Evolutionary conservation across 2,797 vertebrate genomes (phyloP).

Genomic region (Anas bernieri): DNA sequence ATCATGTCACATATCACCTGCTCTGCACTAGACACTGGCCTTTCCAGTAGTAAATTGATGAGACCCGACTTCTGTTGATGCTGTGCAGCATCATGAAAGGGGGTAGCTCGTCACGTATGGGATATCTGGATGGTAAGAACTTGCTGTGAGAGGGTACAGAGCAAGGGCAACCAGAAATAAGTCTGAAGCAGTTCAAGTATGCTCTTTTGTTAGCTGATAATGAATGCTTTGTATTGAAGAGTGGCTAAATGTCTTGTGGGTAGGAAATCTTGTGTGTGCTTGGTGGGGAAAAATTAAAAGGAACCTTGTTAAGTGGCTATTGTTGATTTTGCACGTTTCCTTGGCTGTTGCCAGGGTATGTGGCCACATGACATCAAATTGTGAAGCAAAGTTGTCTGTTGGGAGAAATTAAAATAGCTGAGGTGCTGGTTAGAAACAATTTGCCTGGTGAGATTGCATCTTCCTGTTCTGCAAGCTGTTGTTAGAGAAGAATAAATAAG

Average conservation of each 20-base stretch:
- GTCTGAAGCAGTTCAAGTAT: neutral
- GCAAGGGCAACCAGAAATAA: neutral
- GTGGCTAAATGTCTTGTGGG: neutral
- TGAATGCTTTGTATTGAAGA: neutral
- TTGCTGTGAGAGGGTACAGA: neutral
- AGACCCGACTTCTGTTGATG: neutral
- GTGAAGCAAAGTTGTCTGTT: neutral
- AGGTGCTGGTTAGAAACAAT: neutral
- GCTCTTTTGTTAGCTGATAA: neutral
- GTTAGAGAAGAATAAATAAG: neutral
- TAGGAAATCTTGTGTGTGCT: neutral
- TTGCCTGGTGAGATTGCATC: neutral
- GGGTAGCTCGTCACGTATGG: neutral
- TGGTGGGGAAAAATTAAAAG: neutral
- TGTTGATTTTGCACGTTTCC: neutral
- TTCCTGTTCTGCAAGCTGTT: neutral
- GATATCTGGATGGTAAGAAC: neutral
- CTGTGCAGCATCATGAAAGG: neutral
- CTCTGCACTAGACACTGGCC: neutral
- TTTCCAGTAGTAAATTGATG: neutral
- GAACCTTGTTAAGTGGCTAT: neutral
- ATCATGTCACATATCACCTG: neutral
- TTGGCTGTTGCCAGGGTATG: conserved; percentile 10
- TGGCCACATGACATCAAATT: neutral
- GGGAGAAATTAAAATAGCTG: neutral